Evolutionary conservation across 2,888 invertebrate species (phyloP), one percentile per base, ranked within the genome.

Genomic region (Diarsia rubi): DNA sequence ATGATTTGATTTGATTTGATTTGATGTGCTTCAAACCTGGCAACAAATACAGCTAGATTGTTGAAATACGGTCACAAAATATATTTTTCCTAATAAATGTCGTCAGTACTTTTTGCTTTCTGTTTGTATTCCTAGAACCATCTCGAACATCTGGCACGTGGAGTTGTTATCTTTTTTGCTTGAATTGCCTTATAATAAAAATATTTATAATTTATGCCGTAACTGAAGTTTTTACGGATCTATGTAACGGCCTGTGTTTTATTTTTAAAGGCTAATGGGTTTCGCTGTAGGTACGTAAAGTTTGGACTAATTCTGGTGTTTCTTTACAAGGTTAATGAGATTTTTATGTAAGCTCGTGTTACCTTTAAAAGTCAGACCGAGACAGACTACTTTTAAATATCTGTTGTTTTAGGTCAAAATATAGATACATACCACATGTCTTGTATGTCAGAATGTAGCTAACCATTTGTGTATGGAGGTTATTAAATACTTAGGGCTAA

Each of bases 141-240:
- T 81, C 73, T 42, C 37, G 6, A 68, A 74, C 83, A 81, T 71
- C 83, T 83, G 79, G 52, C 65, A 42, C 69, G 21, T 69, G 11
- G n/a, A 64, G 47, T 73, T 83, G 63, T 63, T 69, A 66, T 62
- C 45, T 71, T 74, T 77, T 73, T 66, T 72, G 27, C 31, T 79
- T 83, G 24, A 59, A 83, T 66, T 65, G 57, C 73, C 54, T 64
- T 73, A 6, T 68, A 79, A 79, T 68, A 79, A 79, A 81, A 82
- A 68, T 62, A 68, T 68, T 62, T 64, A 64, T 64, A 72, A 68
- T 76, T 67, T 71, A 44, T 64, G 52, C 47, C 47, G 21, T 68
- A 24, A 64, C 82, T 54, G 59, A 64, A 68, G 64, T 67, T 77
- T 81, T 76, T 70, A 82, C 12, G 70, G 47, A 69, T 81, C 54